A percentile compares a stretch with the other conserved stretches of the same genome.
Conservation (phyloP, 2,888 invertebrate genomes). For the Agrochola lota region DNA sequence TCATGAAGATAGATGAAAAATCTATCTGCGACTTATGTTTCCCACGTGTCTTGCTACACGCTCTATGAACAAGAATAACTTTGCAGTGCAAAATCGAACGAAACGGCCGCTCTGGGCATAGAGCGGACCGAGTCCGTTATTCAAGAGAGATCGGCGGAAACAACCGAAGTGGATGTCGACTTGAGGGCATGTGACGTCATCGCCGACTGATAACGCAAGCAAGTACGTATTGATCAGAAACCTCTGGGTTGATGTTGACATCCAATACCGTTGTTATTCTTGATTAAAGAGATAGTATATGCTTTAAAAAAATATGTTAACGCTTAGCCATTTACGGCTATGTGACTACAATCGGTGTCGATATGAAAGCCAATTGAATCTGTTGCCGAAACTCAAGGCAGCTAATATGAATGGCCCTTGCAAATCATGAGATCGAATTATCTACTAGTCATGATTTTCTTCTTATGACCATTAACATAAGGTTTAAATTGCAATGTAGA, state of each 20-base stretch:
- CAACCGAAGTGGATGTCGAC: constrained; percentile 53
- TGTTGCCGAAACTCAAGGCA: not conserved
- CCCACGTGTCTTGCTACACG: not conserved
- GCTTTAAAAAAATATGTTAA: not conserved
- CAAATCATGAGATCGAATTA: not conserved
- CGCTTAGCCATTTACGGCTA: not conserved
- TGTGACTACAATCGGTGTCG: not conserved
- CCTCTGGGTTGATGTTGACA: constrained; percentile 14
- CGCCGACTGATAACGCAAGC: constrained; percentile 75
- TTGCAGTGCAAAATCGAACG: constrained; percentile 78
- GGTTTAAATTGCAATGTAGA: not conserved
- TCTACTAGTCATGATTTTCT: not conserved
- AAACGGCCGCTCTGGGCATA: constrained; percentile 78
- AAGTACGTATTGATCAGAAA: constrained; percentile 13
- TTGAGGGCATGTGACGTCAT: constrained; percentile 70
- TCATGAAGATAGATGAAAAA: not conserved
- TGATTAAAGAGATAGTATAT: constrained; percentile 55
- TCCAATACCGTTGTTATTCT: constrained; percentile 22
- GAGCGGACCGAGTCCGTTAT: constrained; percentile 85
- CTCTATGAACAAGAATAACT: not conserved
- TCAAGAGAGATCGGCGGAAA: constrained; percentile 71
- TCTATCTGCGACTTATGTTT: not conserved
- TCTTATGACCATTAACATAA: not conserved
- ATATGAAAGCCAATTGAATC: constrained; percentile 6
- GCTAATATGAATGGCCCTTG: not conserved